A percentile compares a stretch with the other conserved stretches of the same genome.
Conservation (phyloP, 2,113 vertebrate genomes). For the Aphyosemion australe region DNA sequence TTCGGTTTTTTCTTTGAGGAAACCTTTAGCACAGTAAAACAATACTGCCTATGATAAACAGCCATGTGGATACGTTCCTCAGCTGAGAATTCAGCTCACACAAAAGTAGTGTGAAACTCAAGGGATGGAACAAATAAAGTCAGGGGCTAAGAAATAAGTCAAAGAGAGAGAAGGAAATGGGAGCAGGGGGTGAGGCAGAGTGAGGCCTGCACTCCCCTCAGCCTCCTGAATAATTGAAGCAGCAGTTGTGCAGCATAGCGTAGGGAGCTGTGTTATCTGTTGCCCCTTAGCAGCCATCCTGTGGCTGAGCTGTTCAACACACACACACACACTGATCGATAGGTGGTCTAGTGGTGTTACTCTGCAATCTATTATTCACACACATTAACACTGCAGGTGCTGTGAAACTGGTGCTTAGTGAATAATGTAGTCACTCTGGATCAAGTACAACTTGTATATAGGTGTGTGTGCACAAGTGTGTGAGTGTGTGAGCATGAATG, state of each 20-base stretch:
- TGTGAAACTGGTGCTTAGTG: slow-evolving; percentile 41
- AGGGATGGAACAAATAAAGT: slow-evolving; percentile 5
- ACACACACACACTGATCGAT: slow-evolving; percentile 54
- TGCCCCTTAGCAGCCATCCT: slow-evolving; percentile 54
- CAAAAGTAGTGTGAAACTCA: not conserved
- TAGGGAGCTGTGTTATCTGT: slow-evolving; percentile 64
- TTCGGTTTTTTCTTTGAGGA: not conserved
- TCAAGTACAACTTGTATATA: slow-evolving; percentile 30
- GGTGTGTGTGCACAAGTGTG: not conserved
- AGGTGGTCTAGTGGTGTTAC: slow-evolving; percentile 51
- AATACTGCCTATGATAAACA: slow-evolving; percentile 8
- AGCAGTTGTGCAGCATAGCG: slow-evolving; percentile 45
- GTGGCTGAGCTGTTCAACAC: slow-evolving; percentile 51
- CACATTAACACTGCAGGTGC: slow-evolving; percentile 52
- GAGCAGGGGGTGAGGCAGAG: slow-evolving; percentile 16
- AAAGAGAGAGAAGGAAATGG: slow-evolving; percentile 3
- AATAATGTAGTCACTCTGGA: slow-evolving; percentile 58
- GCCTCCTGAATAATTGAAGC: slow-evolving; percentile 66
- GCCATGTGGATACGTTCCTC: slow-evolving; percentile 13
- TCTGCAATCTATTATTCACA: slow-evolving; percentile 69
- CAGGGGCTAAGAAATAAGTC: slow-evolving; percentile 5
- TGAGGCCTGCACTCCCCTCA: slow-evolving; percentile 36
- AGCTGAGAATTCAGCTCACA: slow-evolving; percentile 29
- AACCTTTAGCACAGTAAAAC: not conserved
- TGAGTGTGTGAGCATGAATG: not conserved